Percentiles rank a stretch among this genome's conserved stretches.
phyloP scores from a whole-genome alignment of 2,797 vertebrate species.

The Squalus acanthias region DNA sequence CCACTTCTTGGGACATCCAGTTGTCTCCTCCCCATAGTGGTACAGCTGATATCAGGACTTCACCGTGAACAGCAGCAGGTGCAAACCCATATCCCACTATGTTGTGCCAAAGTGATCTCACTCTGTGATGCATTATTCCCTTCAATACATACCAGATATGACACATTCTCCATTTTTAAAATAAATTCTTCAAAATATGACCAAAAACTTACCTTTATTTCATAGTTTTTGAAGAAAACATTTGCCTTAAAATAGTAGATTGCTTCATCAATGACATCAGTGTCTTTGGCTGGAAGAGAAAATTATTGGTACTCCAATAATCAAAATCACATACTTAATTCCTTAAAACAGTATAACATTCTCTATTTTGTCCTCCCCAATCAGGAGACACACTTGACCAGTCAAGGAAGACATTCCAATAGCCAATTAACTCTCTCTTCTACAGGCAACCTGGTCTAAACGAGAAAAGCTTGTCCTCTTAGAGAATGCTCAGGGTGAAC shows the following conservation, averaged over 20 bases:
- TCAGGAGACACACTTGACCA: neutral
- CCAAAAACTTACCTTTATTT: slow-evolving; percentile 81
- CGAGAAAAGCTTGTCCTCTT: neutral
- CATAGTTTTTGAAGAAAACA: slow-evolving; percentile 99
- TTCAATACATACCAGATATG: neutral
- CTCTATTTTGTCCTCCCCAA: neutral
- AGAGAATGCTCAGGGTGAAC: neutral
- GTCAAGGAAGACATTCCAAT: neutral
- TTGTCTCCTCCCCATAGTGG: neutral
- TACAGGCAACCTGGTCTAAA: neutral
- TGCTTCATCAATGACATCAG: slow-evolving; percentile 93
- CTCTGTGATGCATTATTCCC: neutral
- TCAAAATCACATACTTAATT: neutral
- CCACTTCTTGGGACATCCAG: neutral
- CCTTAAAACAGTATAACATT: neutral
- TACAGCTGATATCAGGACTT: neutral
- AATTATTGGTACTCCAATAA: neutral
- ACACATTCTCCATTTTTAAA: neutral
- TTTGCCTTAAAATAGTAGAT: slow-evolving; percentile 99
- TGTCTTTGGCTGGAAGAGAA: slow-evolving; percentile 71
- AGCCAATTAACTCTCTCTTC: neutral
- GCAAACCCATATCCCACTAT: neutral
- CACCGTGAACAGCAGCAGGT: neutral
- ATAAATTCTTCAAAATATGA: slow-evolving; percentile 26
- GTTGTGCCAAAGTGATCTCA: neutral